These are phyloP conservation scores for Tetrax tetrax DNA, from an alignment of 2,113 vertebrate genomes.

Conservation along the genomic window DNA sequence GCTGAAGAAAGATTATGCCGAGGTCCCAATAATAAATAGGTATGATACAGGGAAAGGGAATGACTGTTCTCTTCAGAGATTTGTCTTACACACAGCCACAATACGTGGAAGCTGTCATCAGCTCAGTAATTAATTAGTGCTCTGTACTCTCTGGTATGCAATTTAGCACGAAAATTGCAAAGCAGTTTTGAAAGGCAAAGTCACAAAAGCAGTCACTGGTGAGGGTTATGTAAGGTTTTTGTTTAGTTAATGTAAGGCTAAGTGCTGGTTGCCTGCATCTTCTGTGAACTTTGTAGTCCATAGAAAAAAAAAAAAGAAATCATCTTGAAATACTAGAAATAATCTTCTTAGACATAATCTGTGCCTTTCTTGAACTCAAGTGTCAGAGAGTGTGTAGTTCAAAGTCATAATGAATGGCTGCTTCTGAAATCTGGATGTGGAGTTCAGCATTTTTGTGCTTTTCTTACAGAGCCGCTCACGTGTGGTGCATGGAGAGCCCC, in stretches of 20 bases:
- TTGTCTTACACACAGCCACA: background rate
- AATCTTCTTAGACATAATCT: background rate
- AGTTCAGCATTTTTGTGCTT: background rate
- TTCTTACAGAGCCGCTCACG: background rate
- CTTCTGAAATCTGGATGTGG: background rate
- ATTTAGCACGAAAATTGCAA: background rate
- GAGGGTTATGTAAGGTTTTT: background rate
- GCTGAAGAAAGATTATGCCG: conserved; percentile 84
- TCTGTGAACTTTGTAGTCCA: background rate
- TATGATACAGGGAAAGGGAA: conserved; percentile 22
- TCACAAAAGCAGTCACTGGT: background rate
- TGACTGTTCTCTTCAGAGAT: background rate
- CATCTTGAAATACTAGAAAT: background rate
- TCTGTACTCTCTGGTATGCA: background rate
- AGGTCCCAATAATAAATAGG: conserved; percentile 80
- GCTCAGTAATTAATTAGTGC: background rate
- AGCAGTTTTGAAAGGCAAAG: background rate
- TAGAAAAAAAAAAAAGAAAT: background rate
- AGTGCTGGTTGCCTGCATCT: background rate
- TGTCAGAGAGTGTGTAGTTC: background rate
- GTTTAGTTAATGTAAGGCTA: background rate
- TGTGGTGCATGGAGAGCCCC: conserved; percentile 31
- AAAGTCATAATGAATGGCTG: background rate
- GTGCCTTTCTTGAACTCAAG: background rate
- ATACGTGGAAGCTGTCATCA: background rate